A percentile compares a stretch with the other conserved stretches of the same genome.
These are phyloP conservation scores for Trichoplusia ni DNA, from an alignment of 1,140 invertebrate species.

Conservation along the genomic window DNA sequence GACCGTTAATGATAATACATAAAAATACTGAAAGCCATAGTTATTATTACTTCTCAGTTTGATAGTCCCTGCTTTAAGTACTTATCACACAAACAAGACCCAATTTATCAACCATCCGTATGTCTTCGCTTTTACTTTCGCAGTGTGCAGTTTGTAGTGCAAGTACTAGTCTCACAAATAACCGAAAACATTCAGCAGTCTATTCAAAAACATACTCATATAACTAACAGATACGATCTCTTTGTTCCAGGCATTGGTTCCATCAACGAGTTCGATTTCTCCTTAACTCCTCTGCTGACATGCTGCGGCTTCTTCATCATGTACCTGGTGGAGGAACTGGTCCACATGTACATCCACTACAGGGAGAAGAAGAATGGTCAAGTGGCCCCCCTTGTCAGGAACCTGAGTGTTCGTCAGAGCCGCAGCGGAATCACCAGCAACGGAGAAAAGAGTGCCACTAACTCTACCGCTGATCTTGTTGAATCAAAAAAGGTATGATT, in stretches of 20 bases:
- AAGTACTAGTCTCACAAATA: too few species aligned
- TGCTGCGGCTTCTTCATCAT: conserved; percentile 92
- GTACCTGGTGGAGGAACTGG: conserved; percentile 91
- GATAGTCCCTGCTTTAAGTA: too few species aligned
- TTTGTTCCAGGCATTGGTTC: conserved; percentile 61
- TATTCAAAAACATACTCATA: background rate
- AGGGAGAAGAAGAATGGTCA: conserved; percentile 71
- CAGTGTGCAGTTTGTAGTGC: too few species aligned
- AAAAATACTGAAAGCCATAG: too few species aligned
- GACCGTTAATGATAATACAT: too few species aligned
- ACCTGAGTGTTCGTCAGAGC: conserved; percentile 70
- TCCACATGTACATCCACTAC: conserved; percentile 85
- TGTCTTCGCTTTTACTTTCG: too few species aligned
- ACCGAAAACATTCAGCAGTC: too few species aligned
- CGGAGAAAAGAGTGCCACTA: conserved; percentile 61
- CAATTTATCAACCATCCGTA: too few species aligned
- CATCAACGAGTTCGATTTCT: conserved; percentile 82
- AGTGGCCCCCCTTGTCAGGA: conserved; percentile 70
- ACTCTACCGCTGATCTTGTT: conserved; percentile 75
- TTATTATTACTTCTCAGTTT: too few species aligned
- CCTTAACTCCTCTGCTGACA: conserved; percentile 87
- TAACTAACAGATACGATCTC: background rate
- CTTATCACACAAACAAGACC: too few species aligned
- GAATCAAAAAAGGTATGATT: conserved; percentile 49
- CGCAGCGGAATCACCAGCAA: conserved; percentile 40